Base-by-base conservation (phyloP, 2,888 invertebrate genomes). In the Melipona bicolor region DNA sequence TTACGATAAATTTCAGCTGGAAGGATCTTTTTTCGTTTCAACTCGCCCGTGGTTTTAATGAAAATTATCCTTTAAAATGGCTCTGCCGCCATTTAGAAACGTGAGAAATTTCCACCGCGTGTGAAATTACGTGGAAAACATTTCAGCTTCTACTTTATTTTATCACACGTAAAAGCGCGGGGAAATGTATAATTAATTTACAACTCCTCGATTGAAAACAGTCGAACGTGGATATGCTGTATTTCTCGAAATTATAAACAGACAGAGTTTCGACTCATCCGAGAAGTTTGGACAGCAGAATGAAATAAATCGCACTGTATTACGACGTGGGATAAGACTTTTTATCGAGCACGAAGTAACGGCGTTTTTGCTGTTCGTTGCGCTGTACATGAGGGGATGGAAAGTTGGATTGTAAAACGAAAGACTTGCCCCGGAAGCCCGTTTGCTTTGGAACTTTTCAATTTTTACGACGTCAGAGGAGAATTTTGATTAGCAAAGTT, bases 371-470 rank as follows among this genome's bases (percentile, higher is more conserved):
- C 43, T 27, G 19, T 36, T 62, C 62, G 62, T 68, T 61, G 61
- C 21, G 49, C 56, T 5, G 17, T 27, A 49, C 52, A 43, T 9
- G 43, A 9, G 65, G 56, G 77, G 68, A 56, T 27, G 27, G 27
- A 68, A 82, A 75, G 59, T 83, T 82, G 32, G 70, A 54, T 56
- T 62, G 70, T 82, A 70, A 82, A 75, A 71, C 50, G 82, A 32
- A 49, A 65, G 24, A 62, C 61, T 80, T 68, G 36, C 15, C n/a
- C 9, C 36, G 69, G 19, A 9, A 32, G 77, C 36, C 49, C 24
- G 49, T 43, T 77, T 62, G 52, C 67, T n/a, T 52, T 36, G 6
- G 27, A 75, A 75, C 52, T 67, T 80, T 71, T 69, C 62, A 32
- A 80, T 81, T 71, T 67, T 56, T 27, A 21, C 61, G 19, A 11